Conservation (phyloP, 2,797 vertebrate genomes). For the Spea hammondii region DNA sequence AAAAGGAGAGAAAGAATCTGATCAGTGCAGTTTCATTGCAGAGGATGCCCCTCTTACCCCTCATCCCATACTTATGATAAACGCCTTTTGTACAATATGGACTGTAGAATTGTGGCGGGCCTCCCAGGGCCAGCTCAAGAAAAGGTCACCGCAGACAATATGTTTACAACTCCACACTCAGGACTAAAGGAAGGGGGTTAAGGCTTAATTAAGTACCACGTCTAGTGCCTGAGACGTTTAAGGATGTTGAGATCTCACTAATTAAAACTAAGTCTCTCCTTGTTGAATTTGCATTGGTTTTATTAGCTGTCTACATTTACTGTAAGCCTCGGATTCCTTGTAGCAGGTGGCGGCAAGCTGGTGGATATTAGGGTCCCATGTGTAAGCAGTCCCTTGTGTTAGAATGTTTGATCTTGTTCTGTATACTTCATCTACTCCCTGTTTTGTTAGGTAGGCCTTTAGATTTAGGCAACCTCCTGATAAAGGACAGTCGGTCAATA, state of each 20-base stretch:
- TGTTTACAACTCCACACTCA: conserved; percentile 49
- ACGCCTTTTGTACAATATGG: conserved; percentile 48
- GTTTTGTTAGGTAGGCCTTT: conserved; percentile 8
- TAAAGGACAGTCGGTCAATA: conserved; percentile 13
- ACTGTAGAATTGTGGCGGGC: conserved; percentile 34
- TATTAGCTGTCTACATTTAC: conserved; percentile 34
- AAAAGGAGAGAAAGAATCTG: conserved; percentile 40
- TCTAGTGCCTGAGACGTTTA: conserved; percentile 60
- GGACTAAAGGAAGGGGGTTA: conserved; percentile 68
- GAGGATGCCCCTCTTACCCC: conserved; percentile 23
- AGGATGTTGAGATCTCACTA: conserved; percentile 52
- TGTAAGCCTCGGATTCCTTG: conserved; percentile 28
- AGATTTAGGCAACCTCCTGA: background rate
- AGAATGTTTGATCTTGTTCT: conserved; percentile 40
- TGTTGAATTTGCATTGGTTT: conserved; percentile 42
- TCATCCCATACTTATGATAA: conserved; percentile 41
- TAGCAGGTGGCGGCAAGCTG: conserved; percentile 50
- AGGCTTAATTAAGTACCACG: conserved; percentile 73
- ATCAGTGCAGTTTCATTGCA: conserved; percentile 39
- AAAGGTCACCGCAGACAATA: conserved; percentile 66
- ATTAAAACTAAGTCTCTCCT: conserved; percentile 45
- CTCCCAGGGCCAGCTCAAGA: conserved; percentile 58
- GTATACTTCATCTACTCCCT: conserved; percentile 7
- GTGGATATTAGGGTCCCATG: conserved; percentile 35
- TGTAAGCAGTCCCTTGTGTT: conserved; percentile 12